These are phyloP conservation scores for Bradypus variegatus DNA, from an alignment of 2,797 vertebrate genomes.

Conservation along the genomic window DNA sequence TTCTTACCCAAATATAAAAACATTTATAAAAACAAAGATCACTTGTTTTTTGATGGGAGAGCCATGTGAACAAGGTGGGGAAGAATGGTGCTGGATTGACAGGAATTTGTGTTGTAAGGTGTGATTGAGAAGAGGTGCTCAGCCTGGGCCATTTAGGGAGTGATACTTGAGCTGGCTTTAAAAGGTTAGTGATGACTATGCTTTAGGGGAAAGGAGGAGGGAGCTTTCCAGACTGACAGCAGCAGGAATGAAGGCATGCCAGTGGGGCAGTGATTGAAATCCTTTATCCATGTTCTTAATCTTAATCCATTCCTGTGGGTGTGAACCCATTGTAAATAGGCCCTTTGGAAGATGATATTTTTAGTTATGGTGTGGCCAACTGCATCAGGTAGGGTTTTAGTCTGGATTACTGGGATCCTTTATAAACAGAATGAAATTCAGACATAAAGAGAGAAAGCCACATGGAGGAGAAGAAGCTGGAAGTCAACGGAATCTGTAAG, in stretches of 20 bases:
- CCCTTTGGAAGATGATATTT: too few species aligned
- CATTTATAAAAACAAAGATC: background rate
- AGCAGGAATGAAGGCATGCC: background rate
- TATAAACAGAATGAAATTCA: too few species aligned
- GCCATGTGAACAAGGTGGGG: background rate
- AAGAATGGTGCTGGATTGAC: background rate
- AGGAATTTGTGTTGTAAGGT: background rate
- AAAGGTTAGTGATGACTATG: background rate
- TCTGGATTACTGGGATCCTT: too few species aligned
- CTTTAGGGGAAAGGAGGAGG: background rate
- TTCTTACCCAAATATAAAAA: background rate
- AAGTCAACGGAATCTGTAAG: too few species aligned
- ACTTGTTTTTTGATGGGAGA: background rate
- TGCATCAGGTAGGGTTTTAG: too few species aligned
- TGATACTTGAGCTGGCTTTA: background rate
- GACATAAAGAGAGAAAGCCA: too few species aligned
- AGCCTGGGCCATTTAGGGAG: background rate
- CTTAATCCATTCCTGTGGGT: too few species aligned
- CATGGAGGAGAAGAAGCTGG: too few species aligned
- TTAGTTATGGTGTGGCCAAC: too few species aligned
- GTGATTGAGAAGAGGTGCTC: background rate
- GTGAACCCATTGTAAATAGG: too few species aligned
- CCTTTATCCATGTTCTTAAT: too few species aligned
- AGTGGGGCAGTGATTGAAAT: background rate
- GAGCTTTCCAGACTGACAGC: background rate